A percentile compares a stretch with the other conserved stretches of the same genome.
phyloP scores from a whole-genome alignment of 2,888 invertebrate genomes.

The Caenorhabditis plicata region DNA sequence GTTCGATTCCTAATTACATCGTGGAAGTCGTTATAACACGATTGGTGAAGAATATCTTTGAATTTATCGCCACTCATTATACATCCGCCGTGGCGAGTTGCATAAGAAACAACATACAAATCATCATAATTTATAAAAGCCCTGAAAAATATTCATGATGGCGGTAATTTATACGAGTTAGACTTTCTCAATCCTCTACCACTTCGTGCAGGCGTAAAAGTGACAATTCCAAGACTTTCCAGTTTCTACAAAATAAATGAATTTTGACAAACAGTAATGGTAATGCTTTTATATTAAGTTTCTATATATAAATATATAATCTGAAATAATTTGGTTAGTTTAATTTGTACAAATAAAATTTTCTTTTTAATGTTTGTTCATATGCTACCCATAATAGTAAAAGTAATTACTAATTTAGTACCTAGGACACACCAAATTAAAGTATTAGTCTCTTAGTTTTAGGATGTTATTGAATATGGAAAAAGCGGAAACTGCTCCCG shows the following conservation, averaged over 20 bases:
- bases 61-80: conserved; percentile 54
- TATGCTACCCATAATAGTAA: too few species aligned
- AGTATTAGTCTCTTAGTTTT: too few species aligned
- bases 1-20: conserved; percentile 39
- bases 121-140: conserved; percentile 60
- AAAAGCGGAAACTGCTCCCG: too few species aligned
- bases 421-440: too few species aligned
- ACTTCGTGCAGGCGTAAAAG: conserved; percentile 53
- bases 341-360: too few species aligned
- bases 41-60: conserved; percentile 49
- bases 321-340: too few species aligned
- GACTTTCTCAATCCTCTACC: conserved; percentile 41
- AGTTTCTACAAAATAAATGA: conserved; percentile 33
- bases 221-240: conserved; percentile 46
- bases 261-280: too few species aligned
- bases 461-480: too few species aligned
- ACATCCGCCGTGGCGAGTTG: conserved; percentile 48
- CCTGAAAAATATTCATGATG: conserved; percentile 16
- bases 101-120: conserved; percentile 48
- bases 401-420: too few species aligned
- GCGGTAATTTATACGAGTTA: neutral
- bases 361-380: too few species aligned
- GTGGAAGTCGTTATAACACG: conserved; percentile 41
- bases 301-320: conserved; percentile 4
- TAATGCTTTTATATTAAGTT: neutral